Evolutionary conservation across 2,113 vertebrate species (phyloP).

Genomic region (Ictalurus punctatus): DNA sequence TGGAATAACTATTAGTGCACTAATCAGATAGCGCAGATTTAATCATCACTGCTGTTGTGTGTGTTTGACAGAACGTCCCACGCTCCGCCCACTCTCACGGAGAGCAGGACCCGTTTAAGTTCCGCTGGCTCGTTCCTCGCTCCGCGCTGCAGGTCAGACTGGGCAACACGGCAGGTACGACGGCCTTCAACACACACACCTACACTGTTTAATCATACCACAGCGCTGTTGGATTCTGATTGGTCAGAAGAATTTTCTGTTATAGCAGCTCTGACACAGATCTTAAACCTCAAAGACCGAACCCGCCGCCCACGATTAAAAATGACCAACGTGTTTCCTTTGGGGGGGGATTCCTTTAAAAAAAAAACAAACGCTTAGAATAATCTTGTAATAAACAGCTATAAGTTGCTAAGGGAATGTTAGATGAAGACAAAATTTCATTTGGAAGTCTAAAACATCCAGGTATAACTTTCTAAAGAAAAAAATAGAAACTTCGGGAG

Average conservation of each 20-base stretch:
- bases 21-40: background rate
- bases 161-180: slow-evolving; percentile 90
- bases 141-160: slow-evolving; percentile 91
- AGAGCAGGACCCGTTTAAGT: slow-evolving; percentile 90
- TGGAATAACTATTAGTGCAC: background rate
- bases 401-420: too few species aligned
- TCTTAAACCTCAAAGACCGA: too few species aligned
- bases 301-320: too few species aligned
- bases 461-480: too few species aligned
- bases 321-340: too few species aligned
- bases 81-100: slow-evolving; percentile 79
- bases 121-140: slow-evolving; percentile 94
- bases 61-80: slow-evolving; percentile 69
- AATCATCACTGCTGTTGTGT: slow-evolving; percentile 13
- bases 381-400: too few species aligned
- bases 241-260: background rate
- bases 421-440: too few species aligned
- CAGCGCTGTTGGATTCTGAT: background rate
- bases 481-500: too few species aligned
- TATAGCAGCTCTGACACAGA: background rate
- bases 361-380: too few species aligned
- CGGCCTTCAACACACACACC: background rate
- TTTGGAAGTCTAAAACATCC: too few species aligned
- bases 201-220: background rate
- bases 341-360: too few species aligned